These are phyloP conservation scores for Anguilla japonica DNA, from an alignment of 2,113 vertebrate species.

Conservation along the genomic window DNA sequence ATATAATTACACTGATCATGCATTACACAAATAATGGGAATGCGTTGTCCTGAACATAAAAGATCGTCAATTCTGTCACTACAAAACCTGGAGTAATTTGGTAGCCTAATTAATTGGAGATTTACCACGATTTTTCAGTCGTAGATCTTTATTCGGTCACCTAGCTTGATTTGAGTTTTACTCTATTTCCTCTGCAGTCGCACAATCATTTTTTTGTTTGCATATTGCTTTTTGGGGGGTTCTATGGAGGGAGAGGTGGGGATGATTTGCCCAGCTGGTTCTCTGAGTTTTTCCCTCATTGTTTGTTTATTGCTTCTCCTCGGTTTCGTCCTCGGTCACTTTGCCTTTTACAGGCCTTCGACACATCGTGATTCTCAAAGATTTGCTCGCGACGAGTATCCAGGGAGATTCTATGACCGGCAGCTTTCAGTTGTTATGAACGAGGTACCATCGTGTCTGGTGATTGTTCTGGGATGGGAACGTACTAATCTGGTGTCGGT, in stretches of 20 bases:
- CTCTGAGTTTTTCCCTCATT: background rate
- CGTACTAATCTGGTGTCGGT: background rate
- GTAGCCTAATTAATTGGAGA: background rate
- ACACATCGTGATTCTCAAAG: background rate
- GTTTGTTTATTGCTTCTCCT: background rate
- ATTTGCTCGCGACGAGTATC: background rate
- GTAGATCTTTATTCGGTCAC: background rate
- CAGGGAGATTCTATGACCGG: background rate
- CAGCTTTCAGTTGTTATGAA: background rate
- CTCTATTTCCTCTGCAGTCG: background rate
- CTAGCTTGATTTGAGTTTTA: background rate
- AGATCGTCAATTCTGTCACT: background rate
- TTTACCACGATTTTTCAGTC: background rate
- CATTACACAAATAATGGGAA: background rate
- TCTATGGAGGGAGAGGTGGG: background rate
- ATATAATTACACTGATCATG: constrained; percentile 3
- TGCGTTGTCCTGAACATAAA: background rate
- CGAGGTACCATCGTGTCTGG: constrained; percentile 10
- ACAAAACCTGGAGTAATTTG: background rate
- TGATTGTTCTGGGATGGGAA: background rate
- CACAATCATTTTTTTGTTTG: background rate
- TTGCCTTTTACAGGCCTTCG: background rate
- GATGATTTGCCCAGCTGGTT: background rate
- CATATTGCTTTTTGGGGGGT: background rate
- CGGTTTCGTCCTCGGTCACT: background rate